These are phyloP conservation scores for Paradisaea rubra DNA, from an alignment of 2,113 vertebrate species.

Conservation along the genomic window DNA sequence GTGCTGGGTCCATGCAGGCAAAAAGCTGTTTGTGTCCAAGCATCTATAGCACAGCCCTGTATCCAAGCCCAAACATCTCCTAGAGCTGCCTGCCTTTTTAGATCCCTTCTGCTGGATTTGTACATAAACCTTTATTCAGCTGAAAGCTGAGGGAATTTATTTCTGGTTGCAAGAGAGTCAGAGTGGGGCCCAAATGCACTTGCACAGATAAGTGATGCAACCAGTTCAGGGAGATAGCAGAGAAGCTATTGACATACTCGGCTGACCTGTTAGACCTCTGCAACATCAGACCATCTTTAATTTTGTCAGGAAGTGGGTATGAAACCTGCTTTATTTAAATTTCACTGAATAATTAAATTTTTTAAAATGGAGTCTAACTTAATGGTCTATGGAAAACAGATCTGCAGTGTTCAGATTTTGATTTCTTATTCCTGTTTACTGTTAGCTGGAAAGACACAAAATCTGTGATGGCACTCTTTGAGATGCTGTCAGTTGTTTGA, in stretches of 20 bases:
- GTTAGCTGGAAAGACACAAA: neutral
- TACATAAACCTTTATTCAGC: neutral
- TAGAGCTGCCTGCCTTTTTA: neutral
- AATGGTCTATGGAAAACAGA: neutral
- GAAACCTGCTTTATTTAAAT: neutral
- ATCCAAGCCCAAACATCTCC: neutral
- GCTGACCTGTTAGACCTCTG: neutral
- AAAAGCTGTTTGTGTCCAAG: neutral
- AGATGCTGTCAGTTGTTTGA: neutral
- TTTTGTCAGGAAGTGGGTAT: neutral
- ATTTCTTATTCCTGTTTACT: neutral
- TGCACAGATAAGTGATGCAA: neutral
- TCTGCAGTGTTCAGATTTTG: neutral
- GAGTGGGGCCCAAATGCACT: neutral
- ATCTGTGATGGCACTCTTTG: neutral
- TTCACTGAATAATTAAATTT: neutral
- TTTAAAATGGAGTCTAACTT: neutral
- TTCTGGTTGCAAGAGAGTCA: neutral
- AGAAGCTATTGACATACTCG: neutral
- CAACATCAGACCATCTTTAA: neutral
- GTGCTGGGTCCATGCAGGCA: accelerated
- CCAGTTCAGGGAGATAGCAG: neutral
- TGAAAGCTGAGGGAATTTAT: neutral
- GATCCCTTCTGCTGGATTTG: neutral
- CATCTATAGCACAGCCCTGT: neutral